Percentiles rank a stretch among this genome's conserved stretches.
Evolutionary conservation across 2,113 vertebrate species (phyloP).

Genomic region (Pomatorhinus ruficollis): DNA sequence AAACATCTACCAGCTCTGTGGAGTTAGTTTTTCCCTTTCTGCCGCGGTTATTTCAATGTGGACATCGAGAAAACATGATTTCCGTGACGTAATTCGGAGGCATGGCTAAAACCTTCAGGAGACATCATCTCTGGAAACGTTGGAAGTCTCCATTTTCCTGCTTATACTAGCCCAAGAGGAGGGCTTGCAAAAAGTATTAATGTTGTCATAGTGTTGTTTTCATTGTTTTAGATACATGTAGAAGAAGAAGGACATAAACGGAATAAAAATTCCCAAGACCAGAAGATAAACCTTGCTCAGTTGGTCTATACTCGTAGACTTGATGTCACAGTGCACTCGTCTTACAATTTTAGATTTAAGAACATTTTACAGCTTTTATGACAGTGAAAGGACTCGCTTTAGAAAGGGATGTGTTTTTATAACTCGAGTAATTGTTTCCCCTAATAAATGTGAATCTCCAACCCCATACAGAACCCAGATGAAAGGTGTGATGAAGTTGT

Average conservation of each 20-base stretch:
- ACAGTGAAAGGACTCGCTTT: background rate
- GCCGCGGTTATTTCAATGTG: fast-evolving
- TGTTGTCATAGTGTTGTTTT: background rate
- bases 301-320: background rate
- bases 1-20: background rate
- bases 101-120: background rate
- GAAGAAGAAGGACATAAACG: background rate
- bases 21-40: background rate
- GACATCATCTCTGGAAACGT: background rate
- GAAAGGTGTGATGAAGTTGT: background rate
- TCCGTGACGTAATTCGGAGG: background rate
- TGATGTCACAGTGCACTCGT: background rate
- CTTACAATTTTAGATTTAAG: background rate
- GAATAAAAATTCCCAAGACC: background rate
- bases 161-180: background rate
- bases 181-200: background rate
- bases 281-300: background rate
- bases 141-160: background rate
- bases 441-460: background rate
- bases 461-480: background rate
- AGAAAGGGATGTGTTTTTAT: background rate
- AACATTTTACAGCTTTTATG: background rate
- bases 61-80: background rate
- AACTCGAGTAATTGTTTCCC: background rate
- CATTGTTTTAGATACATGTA: background rate